Base-by-base conservation (phyloP, 1,140 invertebrate genomes). In the Zaprionus taronus region DNA sequence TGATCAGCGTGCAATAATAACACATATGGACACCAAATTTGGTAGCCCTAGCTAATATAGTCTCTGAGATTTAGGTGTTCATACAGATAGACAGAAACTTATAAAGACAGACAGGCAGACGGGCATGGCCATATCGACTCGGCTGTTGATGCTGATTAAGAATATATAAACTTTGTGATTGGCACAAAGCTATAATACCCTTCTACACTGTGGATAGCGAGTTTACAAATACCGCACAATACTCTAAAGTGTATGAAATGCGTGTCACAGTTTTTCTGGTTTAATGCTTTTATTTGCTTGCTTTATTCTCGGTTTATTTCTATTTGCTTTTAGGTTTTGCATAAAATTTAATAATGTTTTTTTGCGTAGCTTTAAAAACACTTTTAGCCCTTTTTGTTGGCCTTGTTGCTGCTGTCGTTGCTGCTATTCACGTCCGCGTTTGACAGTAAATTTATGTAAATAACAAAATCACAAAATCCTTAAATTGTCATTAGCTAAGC, bases 401-500 rank as follows among this genome's bases (percentile, higher is more conserved):
- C 38, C 15, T n/a, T n/a, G 38, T 14, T 41, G 38, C 15, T 41
- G 31, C 31, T 31, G 31, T 11, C 5, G 12, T 4, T 72, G 41
- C 68, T 66, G 67, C 11, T 31, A 57, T 75, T 75, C 72, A 63
- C 63, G 62, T 34, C 38, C 49, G 58, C 70, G 49, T 74, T 77
- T 79, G 51, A 64, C 67, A 63, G 78, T 90, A 90, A 90, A 89
- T 90, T 89, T 89, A 89, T 89, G 85, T 72, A 90, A 89, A 89
- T 89, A 81, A 69, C 79, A 63, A 86, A 85, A 87, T 86, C 83
- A 72, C 81, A 85, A 89, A 89, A 90, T 89, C 85, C 85, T 89
- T 77, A 89, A 89, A 89, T 89, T 89, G 85, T 89, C 85, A 89
- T 89, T 89, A 85, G 85, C 79, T 82, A 89, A 89, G 81, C 85